Conservation (phyloP, 2,113 vertebrate genomes). For the Vanacampus margaritifer region DNA sequence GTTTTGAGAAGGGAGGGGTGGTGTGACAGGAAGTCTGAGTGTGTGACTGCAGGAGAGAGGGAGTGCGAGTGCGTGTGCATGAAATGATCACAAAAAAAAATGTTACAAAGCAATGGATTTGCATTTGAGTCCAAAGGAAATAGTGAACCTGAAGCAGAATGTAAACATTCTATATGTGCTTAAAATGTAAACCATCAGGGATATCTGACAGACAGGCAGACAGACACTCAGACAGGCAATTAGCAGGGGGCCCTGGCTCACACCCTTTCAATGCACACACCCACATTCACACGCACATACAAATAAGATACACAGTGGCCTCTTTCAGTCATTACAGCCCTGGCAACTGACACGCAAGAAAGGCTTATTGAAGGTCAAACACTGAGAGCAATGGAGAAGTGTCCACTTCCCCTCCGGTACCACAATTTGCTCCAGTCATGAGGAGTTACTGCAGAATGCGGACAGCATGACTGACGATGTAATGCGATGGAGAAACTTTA, state of each 20-base stretch:
- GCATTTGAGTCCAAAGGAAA: constrained; percentile 16
- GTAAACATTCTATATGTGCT: constrained; percentile 12
- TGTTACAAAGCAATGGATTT: constrained; percentile 11
- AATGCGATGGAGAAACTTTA: no score
- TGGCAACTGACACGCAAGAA: constrained; percentile 6
- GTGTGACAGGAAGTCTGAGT: constrained; percentile 54
- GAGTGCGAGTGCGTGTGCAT: constrained; percentile 15
- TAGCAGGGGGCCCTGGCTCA: constrained; percentile 31
- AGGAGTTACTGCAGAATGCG: neutral
- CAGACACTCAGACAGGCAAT: constrained; percentile 53
- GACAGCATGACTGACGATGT: neutral
- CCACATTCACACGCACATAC: constrained; percentile 13
- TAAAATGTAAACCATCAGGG: constrained; percentile 21
- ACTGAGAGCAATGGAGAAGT: neutral
- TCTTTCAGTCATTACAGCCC: constrained; percentile 24
- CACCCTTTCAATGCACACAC: constrained; percentile 11
- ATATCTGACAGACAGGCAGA: constrained; percentile 33
- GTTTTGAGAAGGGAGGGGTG: constrained; percentile 53
- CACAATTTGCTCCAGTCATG: constrained; percentile 3
- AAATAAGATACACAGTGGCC: constrained; percentile 22
- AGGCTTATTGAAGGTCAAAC: constrained; percentile 10
- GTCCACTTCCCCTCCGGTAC: constrained; percentile 17
- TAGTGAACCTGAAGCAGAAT: neutral
- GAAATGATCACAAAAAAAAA: constrained; percentile 28
- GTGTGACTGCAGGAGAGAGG: constrained; percentile 37